These are phyloP conservation scores for Autographa pulchrina DNA, from an alignment of 2,888 invertebrate genomes.

Conservation along the genomic window DNA sequence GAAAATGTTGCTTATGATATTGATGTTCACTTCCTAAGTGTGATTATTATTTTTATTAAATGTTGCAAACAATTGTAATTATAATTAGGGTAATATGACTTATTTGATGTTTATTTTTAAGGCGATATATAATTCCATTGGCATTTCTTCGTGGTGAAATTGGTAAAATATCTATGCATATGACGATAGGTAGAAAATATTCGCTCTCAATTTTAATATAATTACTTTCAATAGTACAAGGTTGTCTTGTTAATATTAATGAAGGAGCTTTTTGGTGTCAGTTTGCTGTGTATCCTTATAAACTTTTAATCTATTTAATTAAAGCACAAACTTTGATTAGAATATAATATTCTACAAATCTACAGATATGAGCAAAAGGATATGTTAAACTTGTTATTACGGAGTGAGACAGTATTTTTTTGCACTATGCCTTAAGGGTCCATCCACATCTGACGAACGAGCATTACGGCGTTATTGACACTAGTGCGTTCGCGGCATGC, in stretches of 20 bases:
- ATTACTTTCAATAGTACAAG: not conserved
- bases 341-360: not conserved
- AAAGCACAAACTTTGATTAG: not conserved
- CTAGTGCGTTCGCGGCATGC: too few relatives aligned
- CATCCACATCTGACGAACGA: too few relatives aligned
- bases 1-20: not conserved
- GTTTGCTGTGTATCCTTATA: not conserved
- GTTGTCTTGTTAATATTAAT: not conserved
- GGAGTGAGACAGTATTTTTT: not conserved
- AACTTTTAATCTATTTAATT: not conserved
- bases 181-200: not conserved
- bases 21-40: slow-evolving; percentile 4
- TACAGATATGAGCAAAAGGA: not conserved
- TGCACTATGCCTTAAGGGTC: not conserved
- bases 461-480: too few relatives aligned
- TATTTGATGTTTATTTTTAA: not conserved
- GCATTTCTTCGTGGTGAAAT: not conserved
- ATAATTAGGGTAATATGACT: slow-evolving; percentile 2
- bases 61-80: not conserved
- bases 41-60: not conserved
- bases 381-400: not conserved
- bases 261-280: not conserved
- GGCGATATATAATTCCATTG: not conserved
- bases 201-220: not conserved
- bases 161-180: not conserved